Evolutionary conservation across 1,140 invertebrate genomes (phyloP).

Genomic region (Armadillidium nasatum): DNA sequence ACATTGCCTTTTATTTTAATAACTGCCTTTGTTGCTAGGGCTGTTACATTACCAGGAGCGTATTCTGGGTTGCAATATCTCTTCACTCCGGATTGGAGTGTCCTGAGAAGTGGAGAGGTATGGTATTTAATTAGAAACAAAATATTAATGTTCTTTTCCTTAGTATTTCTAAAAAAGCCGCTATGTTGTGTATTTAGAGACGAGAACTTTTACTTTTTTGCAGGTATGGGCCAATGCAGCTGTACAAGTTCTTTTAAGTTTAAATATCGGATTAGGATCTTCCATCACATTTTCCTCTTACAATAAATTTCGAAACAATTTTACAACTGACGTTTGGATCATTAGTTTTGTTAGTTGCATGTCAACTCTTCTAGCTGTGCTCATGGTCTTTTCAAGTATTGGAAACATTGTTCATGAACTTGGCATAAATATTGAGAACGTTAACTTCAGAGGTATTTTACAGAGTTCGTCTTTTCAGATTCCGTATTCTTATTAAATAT

Average conservation of each 20-base stretch:
- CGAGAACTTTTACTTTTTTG: neutral
- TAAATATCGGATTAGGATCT: constrained; percentile 84
- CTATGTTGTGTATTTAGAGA: neutral
- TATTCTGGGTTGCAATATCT: constrained; percentile 72
- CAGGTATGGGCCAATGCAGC: constrained; percentile 86
- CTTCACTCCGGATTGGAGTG: constrained; percentile 76
- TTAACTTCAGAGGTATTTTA: constrained; percentile 69
- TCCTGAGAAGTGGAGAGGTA: constrained; percentile 72
- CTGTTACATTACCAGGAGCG: constrained; percentile 74
- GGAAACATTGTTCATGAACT: constrained; percentile 79
- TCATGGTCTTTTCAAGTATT: constrained; percentile 80
- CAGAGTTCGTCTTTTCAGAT: no score
- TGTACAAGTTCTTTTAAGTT: constrained; percentile 87
- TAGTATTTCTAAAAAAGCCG: neutral
- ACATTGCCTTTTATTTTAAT: constrained; percentile 78
- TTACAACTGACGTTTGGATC: constrained; percentile 75
- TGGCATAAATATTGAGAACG: constrained; percentile 65
- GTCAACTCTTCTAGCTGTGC: constrained; percentile 76
- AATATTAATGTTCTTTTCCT: neutral
- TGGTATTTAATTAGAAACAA: constrained; percentile 10
- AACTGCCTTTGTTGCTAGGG: constrained; percentile 70
- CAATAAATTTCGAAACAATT: constrained; percentile 86
- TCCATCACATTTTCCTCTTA: constrained; percentile 94
- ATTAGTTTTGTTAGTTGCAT: constrained; percentile 75
- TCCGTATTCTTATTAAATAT: no score